Evolutionary conservation across 2,888 invertebrate genomes (phyloP).

Genomic region (Luperina nickerlii): DNA sequence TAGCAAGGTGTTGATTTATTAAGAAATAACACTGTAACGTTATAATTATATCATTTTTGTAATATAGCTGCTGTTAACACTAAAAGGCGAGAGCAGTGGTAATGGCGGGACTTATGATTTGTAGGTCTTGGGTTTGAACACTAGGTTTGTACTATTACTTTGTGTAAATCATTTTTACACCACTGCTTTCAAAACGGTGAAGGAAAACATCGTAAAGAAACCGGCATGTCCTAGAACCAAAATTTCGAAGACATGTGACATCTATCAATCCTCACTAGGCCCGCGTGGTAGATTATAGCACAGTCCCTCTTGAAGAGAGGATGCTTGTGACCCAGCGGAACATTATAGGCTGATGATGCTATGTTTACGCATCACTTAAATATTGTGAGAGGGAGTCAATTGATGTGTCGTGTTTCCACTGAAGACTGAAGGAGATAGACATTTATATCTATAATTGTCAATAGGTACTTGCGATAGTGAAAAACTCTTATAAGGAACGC

Average conservation of each 20-base stretch:
- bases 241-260: neutral
- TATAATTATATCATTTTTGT: neutral
- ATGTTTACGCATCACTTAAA: neutral
- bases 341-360: neutral
- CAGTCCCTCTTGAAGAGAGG: neutral
- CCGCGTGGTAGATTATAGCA: neutral
- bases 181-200: neutral
- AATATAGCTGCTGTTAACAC: neutral
- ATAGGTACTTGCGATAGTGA: no score
- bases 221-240: neutral
- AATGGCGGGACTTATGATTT: neutral
- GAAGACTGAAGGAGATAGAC: no score
- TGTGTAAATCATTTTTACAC: neutral
- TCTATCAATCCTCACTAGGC: neutral
- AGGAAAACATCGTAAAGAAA: neutral
- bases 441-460: no score
- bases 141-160: neutral
- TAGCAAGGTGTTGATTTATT: constrained; percentile 22
- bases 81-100: neutral
- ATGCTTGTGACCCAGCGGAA: neutral
- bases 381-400: neutral
- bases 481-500: neutral
- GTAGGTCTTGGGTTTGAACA: neutral
- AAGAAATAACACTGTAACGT: neutral
- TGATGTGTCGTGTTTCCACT: neutral